A percentile compares a stretch with the other conserved stretches of the same genome.
Conservation (phyloP, 2,888 invertebrate species). For the Beris chalybata region DNA sequence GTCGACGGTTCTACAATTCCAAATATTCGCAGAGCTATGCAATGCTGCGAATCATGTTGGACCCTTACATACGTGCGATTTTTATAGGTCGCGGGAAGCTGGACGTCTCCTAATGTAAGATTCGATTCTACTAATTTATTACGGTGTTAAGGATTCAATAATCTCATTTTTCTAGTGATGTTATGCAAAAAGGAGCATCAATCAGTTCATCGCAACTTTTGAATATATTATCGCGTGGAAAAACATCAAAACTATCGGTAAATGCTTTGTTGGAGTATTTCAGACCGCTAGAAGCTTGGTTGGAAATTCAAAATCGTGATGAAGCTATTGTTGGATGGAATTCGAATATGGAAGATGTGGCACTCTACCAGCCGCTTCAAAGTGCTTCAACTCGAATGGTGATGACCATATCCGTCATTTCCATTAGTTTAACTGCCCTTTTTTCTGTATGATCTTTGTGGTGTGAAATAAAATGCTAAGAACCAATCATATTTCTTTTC, state of each 20-base stretch:
- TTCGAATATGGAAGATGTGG: slow-evolving; percentile 67
- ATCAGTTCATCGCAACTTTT: slow-evolving; percentile 73
- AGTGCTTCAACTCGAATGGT: slow-evolving; percentile 4
- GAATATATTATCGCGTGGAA: slow-evolving; percentile 68
- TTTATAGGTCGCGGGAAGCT: slow-evolving; percentile 78
- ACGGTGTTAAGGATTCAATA: neutral
- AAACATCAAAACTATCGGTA: slow-evolving; percentile 72
- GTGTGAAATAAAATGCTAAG: no score
- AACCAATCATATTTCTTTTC: no score
- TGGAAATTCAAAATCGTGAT: slow-evolving; percentile 72
- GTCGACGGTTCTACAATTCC: slow-evolving; percentile 80
- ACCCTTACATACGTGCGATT: slow-evolving; percentile 78
- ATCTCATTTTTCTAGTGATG: slow-evolving; percentile 60
- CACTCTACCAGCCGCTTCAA: slow-evolving; percentile 55
- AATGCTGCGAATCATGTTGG: slow-evolving; percentile 70
- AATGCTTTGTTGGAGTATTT: slow-evolving; percentile 80
- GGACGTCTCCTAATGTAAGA: slow-evolving; percentile 71
- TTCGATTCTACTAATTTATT: slow-evolving; percentile 3
- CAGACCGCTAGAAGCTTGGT: slow-evolving; percentile 75
- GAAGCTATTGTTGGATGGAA: slow-evolving; percentile 77
- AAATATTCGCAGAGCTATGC: slow-evolving; percentile 79
- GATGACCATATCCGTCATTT: no score
- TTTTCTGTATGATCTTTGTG: no score
- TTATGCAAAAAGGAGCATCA: slow-evolving; percentile 70
- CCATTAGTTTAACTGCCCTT: no score